Conservation (phyloP, 2,888 invertebrate species). For the Chrysotoxum bicinctum region DNA sequence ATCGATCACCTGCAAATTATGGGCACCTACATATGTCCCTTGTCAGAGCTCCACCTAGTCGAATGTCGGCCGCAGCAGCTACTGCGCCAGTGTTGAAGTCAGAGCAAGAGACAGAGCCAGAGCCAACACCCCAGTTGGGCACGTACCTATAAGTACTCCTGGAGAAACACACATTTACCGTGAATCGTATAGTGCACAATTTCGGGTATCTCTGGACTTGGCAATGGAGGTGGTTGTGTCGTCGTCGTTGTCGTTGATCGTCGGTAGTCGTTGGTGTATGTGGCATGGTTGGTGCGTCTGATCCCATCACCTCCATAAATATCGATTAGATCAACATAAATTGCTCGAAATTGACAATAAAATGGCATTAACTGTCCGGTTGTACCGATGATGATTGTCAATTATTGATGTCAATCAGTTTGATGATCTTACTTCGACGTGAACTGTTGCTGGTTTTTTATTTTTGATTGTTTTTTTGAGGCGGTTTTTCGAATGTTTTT, state of each 20-base stretch:
- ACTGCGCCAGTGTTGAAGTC: conserved; percentile 28
- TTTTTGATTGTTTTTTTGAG: not conserved
- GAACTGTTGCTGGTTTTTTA: not conserved
- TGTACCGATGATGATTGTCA: conserved; percentile 73
- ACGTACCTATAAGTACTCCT: conserved; percentile 26
- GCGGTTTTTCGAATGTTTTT: conserved; percentile 5
- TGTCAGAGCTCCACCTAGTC: conserved; percentile 66
- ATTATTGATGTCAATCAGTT: conserved; percentile 70
- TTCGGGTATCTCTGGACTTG: conserved; percentile 47
- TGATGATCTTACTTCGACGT: conserved; percentile 60
- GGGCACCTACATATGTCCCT: conserved; percentile 70
- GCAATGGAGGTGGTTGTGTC: not conserved
- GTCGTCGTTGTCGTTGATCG: not conserved
- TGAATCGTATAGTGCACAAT: conserved; percentile 12
- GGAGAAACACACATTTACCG: conserved; percentile 1
- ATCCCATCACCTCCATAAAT: conserved; percentile 71
- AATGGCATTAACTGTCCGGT: conserved; percentile 73
- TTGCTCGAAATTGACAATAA: conserved; percentile 74
- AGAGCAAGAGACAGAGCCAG: not conserved
- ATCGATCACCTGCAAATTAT: conserved; percentile 72
- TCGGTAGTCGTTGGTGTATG: not conserved
- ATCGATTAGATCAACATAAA: conserved; percentile 74
- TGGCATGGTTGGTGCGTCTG: conserved; percentile 42
- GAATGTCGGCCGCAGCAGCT: conserved; percentile 9
- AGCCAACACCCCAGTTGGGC: conserved; percentile 46